phyloP scores from a whole-genome alignment of 2,888 invertebrate species.

The Trilocha varians region DNA sequence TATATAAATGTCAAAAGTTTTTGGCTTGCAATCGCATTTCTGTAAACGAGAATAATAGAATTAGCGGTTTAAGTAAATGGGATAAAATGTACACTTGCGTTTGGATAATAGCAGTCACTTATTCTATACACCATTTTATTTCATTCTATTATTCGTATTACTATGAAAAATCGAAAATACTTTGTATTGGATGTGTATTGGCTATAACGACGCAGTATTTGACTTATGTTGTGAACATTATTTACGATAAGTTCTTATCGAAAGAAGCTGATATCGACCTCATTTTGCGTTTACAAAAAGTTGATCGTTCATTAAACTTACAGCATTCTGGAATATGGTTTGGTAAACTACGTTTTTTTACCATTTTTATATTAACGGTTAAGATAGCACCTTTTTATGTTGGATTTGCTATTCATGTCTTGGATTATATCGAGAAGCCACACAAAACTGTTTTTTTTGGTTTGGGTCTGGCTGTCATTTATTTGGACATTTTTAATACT shows the following conservation, averaged over 20 bases:
- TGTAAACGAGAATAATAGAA: constrained; percentile 17
- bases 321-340: constrained; percentile 14
- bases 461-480: constrained; percentile 10
- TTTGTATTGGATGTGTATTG: constrained; percentile 10
- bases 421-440: constrained; percentile 15
- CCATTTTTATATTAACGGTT: constrained; percentile 11
- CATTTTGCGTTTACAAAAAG: constrained; percentile 20
- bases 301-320: constrained; percentile 19
- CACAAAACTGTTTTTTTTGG: constrained; percentile 10
- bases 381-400: constrained; percentile 11
- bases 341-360: constrained; percentile 13
- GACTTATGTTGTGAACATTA: constrained; percentile 16
- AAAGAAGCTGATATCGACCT: constrained; percentile 14
- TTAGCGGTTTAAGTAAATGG: constrained; percentile 8
- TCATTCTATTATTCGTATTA: constrained; percentile 14
- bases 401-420: constrained; percentile 14
- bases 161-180: constrained; percentile 9
- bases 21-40: constrained; percentile 20
- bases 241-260: constrained; percentile 18
- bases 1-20: no score
- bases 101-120: constrained; percentile 15
- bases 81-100: constrained; percentile 22
- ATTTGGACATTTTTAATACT: constrained; percentile 20
- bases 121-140: constrained; percentile 14
- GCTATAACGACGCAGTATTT: constrained; percentile 14